These are phyloP conservation scores for Ischnus inquisitorius DNA, from an alignment of 2,888 invertebrate species.

Conservation along the genomic window DNA sequence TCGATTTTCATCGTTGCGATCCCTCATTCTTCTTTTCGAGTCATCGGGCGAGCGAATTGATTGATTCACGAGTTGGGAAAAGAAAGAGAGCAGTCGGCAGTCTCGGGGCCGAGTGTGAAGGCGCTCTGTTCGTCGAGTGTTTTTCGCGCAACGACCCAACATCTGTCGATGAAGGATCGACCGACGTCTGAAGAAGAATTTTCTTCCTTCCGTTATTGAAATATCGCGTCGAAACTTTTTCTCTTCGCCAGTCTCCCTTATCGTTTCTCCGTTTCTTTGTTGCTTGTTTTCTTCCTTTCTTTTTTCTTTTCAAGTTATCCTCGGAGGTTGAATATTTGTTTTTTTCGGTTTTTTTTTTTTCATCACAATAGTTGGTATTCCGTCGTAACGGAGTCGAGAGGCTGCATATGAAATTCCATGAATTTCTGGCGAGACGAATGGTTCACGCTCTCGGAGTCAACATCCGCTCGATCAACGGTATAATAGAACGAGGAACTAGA, in stretches of 20 bases:
- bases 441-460: background rate
- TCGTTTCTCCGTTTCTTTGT: slow-evolving; percentile 1
- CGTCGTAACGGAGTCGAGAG: slow-evolving; percentile 6
- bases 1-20: slow-evolving; percentile 44
- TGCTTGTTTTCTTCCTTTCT: background rate
- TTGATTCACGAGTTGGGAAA: slow-evolving; percentile 3
- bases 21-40: slow-evolving; percentile 17
- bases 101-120: background rate
- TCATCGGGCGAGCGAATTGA: slow-evolving; percentile 28
- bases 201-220: slow-evolving; percentile 8
- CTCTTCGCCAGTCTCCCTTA: slow-evolving; percentile 3
- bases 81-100: background rate
- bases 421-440: slow-evolving; percentile 15
- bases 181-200: slow-evolving; percentile 1
- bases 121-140: background rate
- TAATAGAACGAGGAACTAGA: background rate
- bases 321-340: slow-evolving; percentile 6
- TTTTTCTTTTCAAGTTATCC: slow-evolving; percentile 2
- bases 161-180: slow-evolving; percentile 18
- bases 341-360: slow-evolving; percentile 25
- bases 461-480: slow-evolving; percentile 4
- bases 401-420: slow-evolving; percentile 43
- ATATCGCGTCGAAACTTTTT: slow-evolving; percentile 4
- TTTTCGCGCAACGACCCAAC: slow-evolving; percentile 10
- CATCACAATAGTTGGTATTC: background rate